These are phyloP conservation scores for Xenus cinereus DNA, from an alignment of 2,113 vertebrate species.

Conservation along the genomic window DNA sequence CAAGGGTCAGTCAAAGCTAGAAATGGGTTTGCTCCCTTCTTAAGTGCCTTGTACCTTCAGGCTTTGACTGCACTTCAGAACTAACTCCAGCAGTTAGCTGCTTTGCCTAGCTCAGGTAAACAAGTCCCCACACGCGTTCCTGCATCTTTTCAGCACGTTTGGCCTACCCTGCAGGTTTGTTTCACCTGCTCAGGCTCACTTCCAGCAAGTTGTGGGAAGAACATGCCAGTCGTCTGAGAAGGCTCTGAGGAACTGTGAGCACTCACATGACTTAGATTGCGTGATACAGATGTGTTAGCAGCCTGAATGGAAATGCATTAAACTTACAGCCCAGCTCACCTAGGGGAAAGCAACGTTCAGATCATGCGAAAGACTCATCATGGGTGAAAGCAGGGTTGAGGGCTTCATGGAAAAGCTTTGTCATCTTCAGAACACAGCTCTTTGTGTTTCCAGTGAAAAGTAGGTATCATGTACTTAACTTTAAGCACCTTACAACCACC, in stretches of 20 bases:
- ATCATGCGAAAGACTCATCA: background rate
- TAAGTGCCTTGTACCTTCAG: background rate
- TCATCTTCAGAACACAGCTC: background rate
- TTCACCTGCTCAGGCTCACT: background rate
- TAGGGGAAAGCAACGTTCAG: background rate
- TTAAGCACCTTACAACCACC: background rate
- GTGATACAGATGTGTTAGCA: background rate
- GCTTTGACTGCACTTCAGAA: background rate
- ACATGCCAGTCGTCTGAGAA: background rate
- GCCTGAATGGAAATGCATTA: background rate
- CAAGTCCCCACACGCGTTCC: background rate
- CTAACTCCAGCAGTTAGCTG: background rate
- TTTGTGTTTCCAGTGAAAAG: background rate
- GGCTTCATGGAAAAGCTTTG: background rate
- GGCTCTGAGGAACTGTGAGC: background rate
- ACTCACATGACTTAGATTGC: background rate
- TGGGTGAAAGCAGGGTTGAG: background rate
- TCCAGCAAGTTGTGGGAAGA: background rate
- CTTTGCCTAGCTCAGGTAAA: background rate
- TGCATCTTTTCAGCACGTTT: background rate
- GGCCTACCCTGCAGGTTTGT: background rate
- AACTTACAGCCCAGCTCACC: background rate
- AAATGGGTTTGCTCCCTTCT: background rate
- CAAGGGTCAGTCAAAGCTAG: background rate
- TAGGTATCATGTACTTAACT: background rate